Conservation (phyloP, 2,888 invertebrate species). For the Neria commutata region DNA sequence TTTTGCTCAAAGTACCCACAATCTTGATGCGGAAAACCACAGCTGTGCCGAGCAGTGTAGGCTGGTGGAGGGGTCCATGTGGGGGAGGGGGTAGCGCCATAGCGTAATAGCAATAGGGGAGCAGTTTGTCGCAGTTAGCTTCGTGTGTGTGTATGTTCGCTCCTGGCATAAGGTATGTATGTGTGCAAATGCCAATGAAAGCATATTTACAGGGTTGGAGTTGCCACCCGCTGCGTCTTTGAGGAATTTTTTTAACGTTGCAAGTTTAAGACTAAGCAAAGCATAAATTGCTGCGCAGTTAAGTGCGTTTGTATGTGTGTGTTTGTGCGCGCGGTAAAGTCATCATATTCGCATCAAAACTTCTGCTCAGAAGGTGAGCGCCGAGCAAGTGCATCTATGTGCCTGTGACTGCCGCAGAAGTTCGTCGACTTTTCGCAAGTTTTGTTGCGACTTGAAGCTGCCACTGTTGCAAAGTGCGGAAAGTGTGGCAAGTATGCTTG, state of each 20-base stretch:
- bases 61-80: too few relatives aligned
- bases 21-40: neutral
- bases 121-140: too few relatives aligned
- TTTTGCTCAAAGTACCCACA: neutral
- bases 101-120: neutral
- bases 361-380: constrained; percentile 9
- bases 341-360: neutral
- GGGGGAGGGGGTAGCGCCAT: too few relatives aligned
- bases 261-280: constrained; percentile 47
- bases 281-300: neutral
- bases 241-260: constrained; percentile 49
- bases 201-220: neutral
- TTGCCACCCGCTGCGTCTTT: neutral
- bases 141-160: too few relatives aligned
- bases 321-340: neutral
- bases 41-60: neutral
- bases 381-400: constrained; percentile 2
- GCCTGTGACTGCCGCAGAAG: constrained; percentile 31
- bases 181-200: neutral
- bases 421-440: constrained; percentile 53
- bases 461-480: constrained; percentile 1
- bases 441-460: constrained; percentile 18
- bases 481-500: constrained; percentile 37
- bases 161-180: too few relatives aligned
- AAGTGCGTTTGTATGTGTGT: constrained; percentile 30